These are phyloP conservation scores for Anguilla obscura DNA, from an alignment of 2,797 vertebrate species.

Conservation along the genomic window DNA sequence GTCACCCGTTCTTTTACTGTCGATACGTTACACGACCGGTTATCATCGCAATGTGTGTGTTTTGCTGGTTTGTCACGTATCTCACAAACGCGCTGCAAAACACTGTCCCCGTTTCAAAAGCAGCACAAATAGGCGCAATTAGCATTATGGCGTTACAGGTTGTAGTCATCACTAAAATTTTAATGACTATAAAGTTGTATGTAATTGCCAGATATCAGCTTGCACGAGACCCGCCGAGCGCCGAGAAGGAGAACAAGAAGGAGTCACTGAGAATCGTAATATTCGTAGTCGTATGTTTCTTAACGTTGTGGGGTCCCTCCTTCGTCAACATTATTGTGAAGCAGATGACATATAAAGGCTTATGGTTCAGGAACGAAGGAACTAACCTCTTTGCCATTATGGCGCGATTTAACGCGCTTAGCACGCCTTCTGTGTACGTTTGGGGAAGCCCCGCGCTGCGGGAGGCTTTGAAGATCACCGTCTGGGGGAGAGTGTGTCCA, in stretches of 20 bases:
- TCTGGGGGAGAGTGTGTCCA: conserved; percentile 62
- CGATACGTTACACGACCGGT: conserved; percentile 60
- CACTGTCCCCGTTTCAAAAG: conserved; percentile 66
- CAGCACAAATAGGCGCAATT: conserved; percentile 71
- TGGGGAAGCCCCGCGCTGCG: conserved; percentile 74
- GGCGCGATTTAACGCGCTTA: conserved; percentile 74
- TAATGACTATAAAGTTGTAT: conserved; percentile 76
- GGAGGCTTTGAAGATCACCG: conserved; percentile 58
- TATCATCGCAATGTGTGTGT: conserved; percentile 62
- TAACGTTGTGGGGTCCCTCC: conserved; percentile 73
- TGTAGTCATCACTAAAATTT: conserved; percentile 69
- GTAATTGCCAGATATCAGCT: conserved; percentile 71
- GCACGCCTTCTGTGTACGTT: conserved; percentile 73
- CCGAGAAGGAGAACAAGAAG: conserved; percentile 68
- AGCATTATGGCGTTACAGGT: conserved; percentile 70
- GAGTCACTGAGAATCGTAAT: conserved; percentile 77
- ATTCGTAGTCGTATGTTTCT: conserved; percentile 74
- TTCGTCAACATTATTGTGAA: conserved; percentile 72
- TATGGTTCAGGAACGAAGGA: conserved; percentile 72
- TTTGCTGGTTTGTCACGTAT: conserved; percentile 76
- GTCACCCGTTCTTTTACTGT: conserved; percentile 74
- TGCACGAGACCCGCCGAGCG: conserved; percentile 65
- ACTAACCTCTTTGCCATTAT: conserved; percentile 73
- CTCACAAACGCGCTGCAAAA: conserved; percentile 67
- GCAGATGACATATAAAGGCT: conserved; percentile 50